phyloP scores from a whole-genome alignment of 2,797 vertebrate genomes.

The Pseudomugil tenellus region DNA sequence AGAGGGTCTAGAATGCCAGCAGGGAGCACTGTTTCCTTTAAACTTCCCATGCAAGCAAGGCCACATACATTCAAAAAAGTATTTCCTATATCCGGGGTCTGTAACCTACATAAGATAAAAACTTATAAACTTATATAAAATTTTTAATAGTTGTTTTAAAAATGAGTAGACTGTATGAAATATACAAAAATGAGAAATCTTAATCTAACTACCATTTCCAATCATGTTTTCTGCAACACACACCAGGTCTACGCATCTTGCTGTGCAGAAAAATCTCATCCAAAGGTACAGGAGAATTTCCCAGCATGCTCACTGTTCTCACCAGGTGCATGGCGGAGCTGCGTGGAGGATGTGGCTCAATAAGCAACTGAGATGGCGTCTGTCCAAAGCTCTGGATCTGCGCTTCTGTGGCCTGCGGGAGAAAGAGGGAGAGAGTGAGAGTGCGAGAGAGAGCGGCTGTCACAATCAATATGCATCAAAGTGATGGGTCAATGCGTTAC shows the following conservation, averaged over 20 bases:
- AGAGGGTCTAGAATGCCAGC: slow-evolving; percentile 53
- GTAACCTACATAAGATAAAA: slow-evolving; percentile 46
- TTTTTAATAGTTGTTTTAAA: slow-evolving; percentile 36
- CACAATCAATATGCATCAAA: slow-evolving; percentile 92
- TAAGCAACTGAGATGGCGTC: slow-evolving; percentile 99
- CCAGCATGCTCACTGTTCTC: slow-evolving; percentile 82
- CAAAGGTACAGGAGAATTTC: slow-evolving; percentile 68
- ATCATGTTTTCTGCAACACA: slow-evolving; percentile 26
- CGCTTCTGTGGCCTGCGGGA: slow-evolving; percentile 93
- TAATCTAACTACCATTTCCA: slow-evolving; percentile 11
- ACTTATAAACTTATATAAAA: slow-evolving; percentile 14
- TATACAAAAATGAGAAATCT: slow-evolving; percentile 5
- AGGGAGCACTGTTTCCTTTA: slow-evolving; percentile 78
- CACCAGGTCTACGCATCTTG: slow-evolving; percentile 32
- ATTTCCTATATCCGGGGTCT: slow-evolving; percentile 26
- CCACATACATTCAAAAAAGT: slow-evolving; percentile 21
- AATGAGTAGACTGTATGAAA: slow-evolving; percentile 19
- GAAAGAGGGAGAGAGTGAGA: slow-evolving; percentile 45
- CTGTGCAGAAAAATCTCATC: slow-evolving; percentile 30
- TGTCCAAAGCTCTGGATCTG: slow-evolving; percentile 99
- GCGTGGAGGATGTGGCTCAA: slow-evolving; percentile 99
- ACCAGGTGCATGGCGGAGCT: slow-evolving; percentile 99
- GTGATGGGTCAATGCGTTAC: slow-evolving; percentile 92
- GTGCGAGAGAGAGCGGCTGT: slow-evolving; percentile 78
- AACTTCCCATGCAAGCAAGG: slow-evolving; percentile 23